Evolutionary conservation across 2,113 vertebrate species (phyloP).

Genomic region (Clarias macrocephalus): DNA sequence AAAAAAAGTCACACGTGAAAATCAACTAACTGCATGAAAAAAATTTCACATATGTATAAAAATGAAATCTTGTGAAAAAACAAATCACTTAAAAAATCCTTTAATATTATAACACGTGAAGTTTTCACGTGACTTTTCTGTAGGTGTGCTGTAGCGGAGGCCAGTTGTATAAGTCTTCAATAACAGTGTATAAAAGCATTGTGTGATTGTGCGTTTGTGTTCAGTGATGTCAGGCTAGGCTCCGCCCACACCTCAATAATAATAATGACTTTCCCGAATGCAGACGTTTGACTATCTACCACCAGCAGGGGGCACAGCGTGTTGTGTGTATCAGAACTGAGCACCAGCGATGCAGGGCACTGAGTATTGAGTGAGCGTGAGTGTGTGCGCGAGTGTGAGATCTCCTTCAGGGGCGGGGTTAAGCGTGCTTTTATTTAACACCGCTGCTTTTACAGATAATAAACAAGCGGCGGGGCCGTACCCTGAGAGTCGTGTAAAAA

Average conservation of each 20-base stretch:
- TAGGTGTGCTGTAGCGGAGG: not conserved
- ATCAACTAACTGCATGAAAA: too few species aligned
- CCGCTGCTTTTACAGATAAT: constrained; percentile 47
- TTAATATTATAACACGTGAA: not conserved
- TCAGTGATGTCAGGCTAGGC: not conserved
- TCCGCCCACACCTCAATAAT: not conserved
- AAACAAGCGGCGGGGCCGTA: constrained; percentile 34
- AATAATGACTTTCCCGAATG: not conserved
- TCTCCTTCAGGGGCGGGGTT: not conserved
- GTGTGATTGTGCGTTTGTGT: not conserved
- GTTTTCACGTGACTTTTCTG: not conserved
- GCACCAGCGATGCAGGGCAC: not conserved
- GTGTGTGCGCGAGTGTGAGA: constrained; percentile 1
- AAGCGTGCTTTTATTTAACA: constrained; percentile 49
- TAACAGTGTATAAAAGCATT: not conserved
- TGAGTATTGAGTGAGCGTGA: not conserved
- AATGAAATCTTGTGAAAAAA: not conserved
- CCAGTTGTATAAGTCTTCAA: not conserved
- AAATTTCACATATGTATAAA: not conserved
- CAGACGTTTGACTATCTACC: not conserved
- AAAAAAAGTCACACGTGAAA: too few species aligned
- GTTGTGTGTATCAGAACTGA: not conserved
- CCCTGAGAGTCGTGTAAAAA: constrained; percentile 41
- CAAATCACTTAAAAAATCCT: too few species aligned
- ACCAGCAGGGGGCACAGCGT: not conserved